A percentile compares a stretch with the other conserved stretches of the same genome.
Evolutionary conservation across 2,797 vertebrate species (phyloP).

Genomic region (Xenops minutus): DNA sequence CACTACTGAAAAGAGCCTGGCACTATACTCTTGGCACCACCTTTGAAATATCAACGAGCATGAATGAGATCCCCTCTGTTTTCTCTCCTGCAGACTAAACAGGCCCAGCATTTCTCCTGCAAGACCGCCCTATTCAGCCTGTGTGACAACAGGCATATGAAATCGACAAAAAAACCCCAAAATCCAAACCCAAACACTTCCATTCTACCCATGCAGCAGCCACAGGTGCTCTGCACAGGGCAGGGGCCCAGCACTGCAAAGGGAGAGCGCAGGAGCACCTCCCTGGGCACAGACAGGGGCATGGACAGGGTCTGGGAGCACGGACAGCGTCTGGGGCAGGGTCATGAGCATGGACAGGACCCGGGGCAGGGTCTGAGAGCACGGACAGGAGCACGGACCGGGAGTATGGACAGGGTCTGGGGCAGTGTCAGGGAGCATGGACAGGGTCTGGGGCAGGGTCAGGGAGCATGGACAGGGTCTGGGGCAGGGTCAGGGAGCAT

Average conservation of each 20-base stretch:
- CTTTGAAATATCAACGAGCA: not conserved
- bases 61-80: not conserved
- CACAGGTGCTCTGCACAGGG: not conserved
- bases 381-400: too few relatives aligned
- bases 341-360: too few relatives aligned
- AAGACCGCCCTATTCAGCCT: not conserved
- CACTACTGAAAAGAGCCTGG: not conserved
- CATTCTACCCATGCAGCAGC: not conserved
- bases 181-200: too few relatives aligned
- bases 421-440: not conserved
- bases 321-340: too few relatives aligned
- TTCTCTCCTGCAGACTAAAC: not conserved
- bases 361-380: not conserved
- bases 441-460: too few relatives aligned
- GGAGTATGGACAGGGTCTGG: not conserved
- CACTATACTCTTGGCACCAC: not conserved
- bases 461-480: too few relatives aligned
- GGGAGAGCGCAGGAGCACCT: too few relatives aligned
- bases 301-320: not conserved
- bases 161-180: not conserved
- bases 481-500: too few relatives aligned
- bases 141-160: rapidly evolving
- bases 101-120: not conserved
- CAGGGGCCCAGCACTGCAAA: not conserved
- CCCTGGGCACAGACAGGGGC: not conserved